A percentile compares a stretch with the other conserved stretches of the same genome.
These are phyloP conservation scores for Calonectris borealis DNA, from an alignment of 2,113 vertebrate genomes.

Conservation along the genomic window DNA sequence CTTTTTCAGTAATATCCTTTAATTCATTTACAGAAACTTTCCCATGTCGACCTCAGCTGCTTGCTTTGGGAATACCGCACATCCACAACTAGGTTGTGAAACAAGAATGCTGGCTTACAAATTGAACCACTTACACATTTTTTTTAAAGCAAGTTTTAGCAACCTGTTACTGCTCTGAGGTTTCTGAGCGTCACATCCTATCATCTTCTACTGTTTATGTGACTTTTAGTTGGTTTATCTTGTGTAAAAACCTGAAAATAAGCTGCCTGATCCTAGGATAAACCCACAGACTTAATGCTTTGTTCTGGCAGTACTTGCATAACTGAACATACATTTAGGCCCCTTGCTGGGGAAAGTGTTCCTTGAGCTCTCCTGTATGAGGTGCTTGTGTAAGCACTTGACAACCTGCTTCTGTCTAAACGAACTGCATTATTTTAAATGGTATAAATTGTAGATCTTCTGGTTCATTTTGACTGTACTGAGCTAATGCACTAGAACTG, in stretches of 20 bases:
- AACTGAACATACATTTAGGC: not conserved
- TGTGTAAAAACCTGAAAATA: not conserved
- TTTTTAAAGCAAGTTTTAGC: not conserved
- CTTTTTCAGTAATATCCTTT: not conserved
- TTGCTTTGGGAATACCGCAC: not conserved
- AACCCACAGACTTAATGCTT: not conserved
- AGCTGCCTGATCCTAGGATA: not conserved
- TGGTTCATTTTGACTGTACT: not conserved
- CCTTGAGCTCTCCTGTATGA: not conserved
- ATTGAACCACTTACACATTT: not conserved
- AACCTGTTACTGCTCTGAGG: not conserved
- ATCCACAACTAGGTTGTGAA: not conserved
- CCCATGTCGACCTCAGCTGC: not conserved
- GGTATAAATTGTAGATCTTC: not conserved
- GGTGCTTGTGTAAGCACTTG: not conserved
- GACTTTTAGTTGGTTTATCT: not conserved
- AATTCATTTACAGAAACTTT: not conserved
- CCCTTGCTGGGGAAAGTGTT: not conserved
- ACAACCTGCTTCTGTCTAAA: not conserved
- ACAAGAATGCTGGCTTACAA: not conserved
- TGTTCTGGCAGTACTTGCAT: not conserved
- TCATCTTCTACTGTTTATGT: not conserved
- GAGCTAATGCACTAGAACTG: too few species aligned
- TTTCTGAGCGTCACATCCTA: not conserved
- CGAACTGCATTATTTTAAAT: not conserved